phyloP scores from a whole-genome alignment of 2,113 vertebrate genomes.

The Pomatorhinus ruficollis region DNA sequence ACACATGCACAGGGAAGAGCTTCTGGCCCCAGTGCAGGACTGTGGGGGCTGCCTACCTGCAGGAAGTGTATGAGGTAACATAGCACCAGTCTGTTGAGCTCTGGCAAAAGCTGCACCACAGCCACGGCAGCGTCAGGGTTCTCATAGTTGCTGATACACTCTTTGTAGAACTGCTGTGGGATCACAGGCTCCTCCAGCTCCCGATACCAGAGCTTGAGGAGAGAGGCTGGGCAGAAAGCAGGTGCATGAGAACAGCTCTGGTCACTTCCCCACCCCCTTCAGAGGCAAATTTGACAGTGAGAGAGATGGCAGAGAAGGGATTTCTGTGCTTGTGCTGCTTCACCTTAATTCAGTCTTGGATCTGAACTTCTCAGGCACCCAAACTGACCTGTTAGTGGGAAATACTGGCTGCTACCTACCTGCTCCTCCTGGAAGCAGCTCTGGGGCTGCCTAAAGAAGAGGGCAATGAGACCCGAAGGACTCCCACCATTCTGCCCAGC shows the following conservation, averaged over 20 bases:
- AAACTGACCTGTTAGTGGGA: not conserved
- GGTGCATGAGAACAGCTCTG: not conserved
- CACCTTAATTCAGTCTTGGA: not conserved
- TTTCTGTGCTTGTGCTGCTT: not conserved
- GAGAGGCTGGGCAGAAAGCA: conserved; percentile 76
- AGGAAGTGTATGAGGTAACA: conserved; percentile 92
- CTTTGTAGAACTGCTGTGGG: conserved; percentile 86
- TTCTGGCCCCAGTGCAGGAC: not conserved
- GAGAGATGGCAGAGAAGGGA: not conserved
- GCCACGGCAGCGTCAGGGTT: conserved; percentile 84
- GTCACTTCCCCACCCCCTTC: not conserved
- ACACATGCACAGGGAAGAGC: not conserved
- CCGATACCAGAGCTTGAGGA: conserved; percentile 91
- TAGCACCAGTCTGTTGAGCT: conserved; percentile 87
- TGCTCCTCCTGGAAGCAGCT: not conserved
- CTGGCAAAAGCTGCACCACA: conserved; percentile 85
- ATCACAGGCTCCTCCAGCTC: conserved; percentile 91
- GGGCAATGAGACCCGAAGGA: not conserved
- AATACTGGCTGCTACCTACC: not conserved
- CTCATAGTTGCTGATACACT: conserved; percentile 88
- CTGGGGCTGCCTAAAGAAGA: not conserved
- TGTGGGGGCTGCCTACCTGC: conserved; percentile 74
- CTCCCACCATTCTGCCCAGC: not conserved
- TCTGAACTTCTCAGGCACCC: not conserved
- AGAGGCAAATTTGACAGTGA: not conserved